Evolutionary conservation across 2,113 vertebrate species (phyloP).

Genomic region (Fulmarus glacialis): DNA sequence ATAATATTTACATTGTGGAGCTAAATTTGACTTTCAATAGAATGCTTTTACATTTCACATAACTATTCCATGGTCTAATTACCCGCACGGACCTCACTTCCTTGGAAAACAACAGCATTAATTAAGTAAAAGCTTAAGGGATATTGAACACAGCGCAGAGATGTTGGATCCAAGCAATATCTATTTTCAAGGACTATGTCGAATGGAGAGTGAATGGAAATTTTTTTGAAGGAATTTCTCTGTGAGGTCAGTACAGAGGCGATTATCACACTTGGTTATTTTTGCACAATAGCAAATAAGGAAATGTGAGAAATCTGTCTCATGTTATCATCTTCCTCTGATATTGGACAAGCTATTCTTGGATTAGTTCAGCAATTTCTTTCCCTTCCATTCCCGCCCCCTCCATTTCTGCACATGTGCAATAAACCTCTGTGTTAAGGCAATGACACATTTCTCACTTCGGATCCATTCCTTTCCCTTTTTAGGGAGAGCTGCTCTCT

Average conservation of each 20-base stretch:
- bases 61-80: not conserved
- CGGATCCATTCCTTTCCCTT: not conserved
- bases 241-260: not conserved
- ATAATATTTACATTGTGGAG: slow-evolving; percentile 12
- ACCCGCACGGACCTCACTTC: not conserved
- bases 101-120: not conserved
- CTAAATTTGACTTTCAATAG: slow-evolving; percentile 5
- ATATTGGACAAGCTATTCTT: slow-evolving; percentile 66
- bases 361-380: slow-evolving; percentile 33
- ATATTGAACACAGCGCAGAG: not conserved
- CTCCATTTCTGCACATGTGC: slow-evolving; percentile 57
- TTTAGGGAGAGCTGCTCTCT: not conserved
- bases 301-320: slow-evolving; percentile 66
- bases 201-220: not conserved
- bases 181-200: not conserved
- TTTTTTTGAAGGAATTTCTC: not conserved
- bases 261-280: not conserved
- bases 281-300: slow-evolving; percentile 56
- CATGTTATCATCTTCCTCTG: slow-evolving; percentile 70
- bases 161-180: not conserved
- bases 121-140: not conserved
- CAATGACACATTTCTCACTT: not conserved
- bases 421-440: not conserved
- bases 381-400: slow-evolving; percentile 27
- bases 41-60: not conserved